phyloP scores from a whole-genome alignment of 2,113 vertebrate species.

The Pelobates fuscus region DNA sequence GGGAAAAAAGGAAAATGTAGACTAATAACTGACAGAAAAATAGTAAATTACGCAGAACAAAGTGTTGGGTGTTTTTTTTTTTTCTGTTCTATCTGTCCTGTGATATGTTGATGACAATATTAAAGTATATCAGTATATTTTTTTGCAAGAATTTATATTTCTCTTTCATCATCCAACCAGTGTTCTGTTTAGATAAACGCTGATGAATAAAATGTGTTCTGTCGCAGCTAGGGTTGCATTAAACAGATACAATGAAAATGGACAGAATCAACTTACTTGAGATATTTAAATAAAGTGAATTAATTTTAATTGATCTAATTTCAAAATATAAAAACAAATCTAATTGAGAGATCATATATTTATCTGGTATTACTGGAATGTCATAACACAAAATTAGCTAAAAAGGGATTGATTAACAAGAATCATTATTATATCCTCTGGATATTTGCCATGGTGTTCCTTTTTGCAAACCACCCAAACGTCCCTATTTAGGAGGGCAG shows the following conservation, averaged over 20 bases:
- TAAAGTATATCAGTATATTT: constrained; percentile 25
- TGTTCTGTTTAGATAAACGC: not conserved
- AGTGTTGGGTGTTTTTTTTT: constrained; percentile 13
- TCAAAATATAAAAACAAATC: no score
- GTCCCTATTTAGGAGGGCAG: no score
- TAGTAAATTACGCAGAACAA: constrained; percentile 41
- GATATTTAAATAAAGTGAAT: not conserved
- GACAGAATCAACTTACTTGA: not conserved
- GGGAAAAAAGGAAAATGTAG: constrained; percentile 10
- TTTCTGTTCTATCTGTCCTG: constrained; percentile 7
- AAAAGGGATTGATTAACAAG: no score
- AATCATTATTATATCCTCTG: no score
- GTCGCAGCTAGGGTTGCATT: not conserved
- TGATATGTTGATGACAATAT: constrained; percentile 16
- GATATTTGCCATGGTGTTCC: no score
- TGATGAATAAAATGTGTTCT: not conserved
- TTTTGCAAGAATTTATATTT: not conserved
- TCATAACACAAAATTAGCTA: no score
- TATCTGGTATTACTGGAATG: no score
- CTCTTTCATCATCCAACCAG: not conserved
- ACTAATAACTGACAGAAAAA: constrained; percentile 40
- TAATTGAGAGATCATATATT: not conserved
- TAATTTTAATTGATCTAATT: no score
- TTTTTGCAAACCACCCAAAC: no score
- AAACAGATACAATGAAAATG: not conserved